phyloP scores from a whole-genome alignment of 2,797 vertebrate species.

The Phrynocephalus vlangalii region DNA sequence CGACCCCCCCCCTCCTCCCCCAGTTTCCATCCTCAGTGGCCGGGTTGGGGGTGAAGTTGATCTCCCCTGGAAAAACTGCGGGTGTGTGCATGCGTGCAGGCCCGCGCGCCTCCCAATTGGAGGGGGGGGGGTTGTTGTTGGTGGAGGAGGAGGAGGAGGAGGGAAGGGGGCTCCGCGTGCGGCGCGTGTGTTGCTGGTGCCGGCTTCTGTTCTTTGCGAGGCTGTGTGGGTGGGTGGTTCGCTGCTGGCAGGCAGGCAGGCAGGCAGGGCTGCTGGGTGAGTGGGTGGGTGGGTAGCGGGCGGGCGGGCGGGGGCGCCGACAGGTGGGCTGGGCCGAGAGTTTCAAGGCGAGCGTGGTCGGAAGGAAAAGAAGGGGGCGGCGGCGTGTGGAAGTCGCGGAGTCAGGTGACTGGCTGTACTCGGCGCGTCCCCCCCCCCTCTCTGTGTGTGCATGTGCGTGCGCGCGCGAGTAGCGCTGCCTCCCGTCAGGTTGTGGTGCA shows the following conservation, averaged over 20 bases:
- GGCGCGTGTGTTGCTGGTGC: neutral
- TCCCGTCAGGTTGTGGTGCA: conserved; percentile 21
- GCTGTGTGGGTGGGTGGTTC: conserved; percentile 8
- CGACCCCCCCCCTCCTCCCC: neutral
- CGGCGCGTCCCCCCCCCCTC: neutral
- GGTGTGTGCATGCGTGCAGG: neutral
- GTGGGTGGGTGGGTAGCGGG: neutral
- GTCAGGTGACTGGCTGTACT: conserved; percentile 16
- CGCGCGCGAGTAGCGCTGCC: too few species aligned
- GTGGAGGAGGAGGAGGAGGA: neutral
- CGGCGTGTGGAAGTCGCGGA: neutral
- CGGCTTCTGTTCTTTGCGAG: neutral
- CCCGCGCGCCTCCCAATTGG: neutral
- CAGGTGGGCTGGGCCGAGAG: conserved; percentile 61
- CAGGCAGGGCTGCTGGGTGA: neutral
- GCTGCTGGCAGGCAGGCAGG: neutral
- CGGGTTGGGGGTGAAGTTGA: neutral
- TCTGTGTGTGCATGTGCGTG: neutral
- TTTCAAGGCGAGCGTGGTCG: conserved; percentile 17
- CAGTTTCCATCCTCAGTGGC: neutral
- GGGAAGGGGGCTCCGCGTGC: neutral
- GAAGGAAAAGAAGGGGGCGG: neutral
- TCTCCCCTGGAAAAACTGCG: neutral
- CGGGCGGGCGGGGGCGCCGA: conserved; percentile 29
- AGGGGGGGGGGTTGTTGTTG: rapidly evolving